Evolutionary conservation across 1,140 invertebrate species (phyloP).

Genomic region (Drosophila equinoxialis): DNA sequence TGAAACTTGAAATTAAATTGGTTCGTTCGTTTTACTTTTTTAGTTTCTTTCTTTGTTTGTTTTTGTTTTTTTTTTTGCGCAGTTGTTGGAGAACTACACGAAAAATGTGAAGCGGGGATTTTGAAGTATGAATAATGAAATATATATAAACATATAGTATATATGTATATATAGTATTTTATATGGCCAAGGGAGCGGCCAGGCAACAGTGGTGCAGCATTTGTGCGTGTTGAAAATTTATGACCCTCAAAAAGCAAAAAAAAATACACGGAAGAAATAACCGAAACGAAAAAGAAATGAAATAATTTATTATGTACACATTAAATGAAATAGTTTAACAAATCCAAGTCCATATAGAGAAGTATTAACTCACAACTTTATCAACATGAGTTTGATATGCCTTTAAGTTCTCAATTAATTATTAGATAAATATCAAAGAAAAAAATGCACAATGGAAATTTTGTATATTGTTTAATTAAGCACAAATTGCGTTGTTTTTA

Average conservation of each 20-base stretch:
- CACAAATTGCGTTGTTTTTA: conserved; percentile 17
- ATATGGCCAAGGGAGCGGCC: conserved; percentile 2
- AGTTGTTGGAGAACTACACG: conserved; percentile 39
- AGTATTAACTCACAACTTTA: background rate
- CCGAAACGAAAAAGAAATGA: background rate
- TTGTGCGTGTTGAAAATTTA: conserved; percentile 19
- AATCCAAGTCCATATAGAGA: conserved; percentile 12
- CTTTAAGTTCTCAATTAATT: no score
- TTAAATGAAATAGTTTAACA: background rate
- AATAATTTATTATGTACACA: conserved; percentile 1
- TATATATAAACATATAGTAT: conserved; percentile 23
- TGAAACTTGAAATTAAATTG: conserved; percentile 44
- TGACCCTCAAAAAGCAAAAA: background rate
- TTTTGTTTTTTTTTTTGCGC: conserved; percentile 31
- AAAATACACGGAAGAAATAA: background rate
- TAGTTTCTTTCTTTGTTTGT: conserved; percentile 11
- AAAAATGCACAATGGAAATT: background rate
- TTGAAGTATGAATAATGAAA: conserved; percentile 27
- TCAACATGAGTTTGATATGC: no score
- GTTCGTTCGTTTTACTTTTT: conserved; percentile 18
- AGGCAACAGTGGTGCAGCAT: conserved; percentile 1
- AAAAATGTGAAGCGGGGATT: background rate
- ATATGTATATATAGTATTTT: conserved; percentile 2
- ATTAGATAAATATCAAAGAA: background rate
- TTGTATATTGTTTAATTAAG: background rate